A percentile compares a stretch with the other conserved stretches of the same genome.
phyloP scores from a whole-genome alignment of 2,797 vertebrate genomes.

The Orestias chungarensis region DNA sequence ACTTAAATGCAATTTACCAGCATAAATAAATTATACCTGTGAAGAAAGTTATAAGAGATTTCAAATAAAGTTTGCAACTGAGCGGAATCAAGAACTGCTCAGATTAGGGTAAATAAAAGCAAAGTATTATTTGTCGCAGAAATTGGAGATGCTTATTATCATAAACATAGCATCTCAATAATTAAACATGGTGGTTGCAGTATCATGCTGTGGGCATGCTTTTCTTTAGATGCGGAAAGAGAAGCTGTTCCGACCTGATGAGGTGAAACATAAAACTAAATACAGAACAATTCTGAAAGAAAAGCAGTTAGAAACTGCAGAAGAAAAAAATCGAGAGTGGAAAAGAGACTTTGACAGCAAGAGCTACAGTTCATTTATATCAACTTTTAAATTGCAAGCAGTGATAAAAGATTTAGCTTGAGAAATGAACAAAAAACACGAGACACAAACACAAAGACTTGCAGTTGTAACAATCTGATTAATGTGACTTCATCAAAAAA shows the following conservation, averaged over 20 bases:
- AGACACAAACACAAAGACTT: not conserved
- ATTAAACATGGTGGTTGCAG: not conserved
- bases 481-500: not conserved
- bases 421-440: not conserved
- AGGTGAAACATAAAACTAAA: not conserved
- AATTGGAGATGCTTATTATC: not conserved
- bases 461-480: not conserved
- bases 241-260: not conserved
- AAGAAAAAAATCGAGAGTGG: no score
- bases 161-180: not conserved
- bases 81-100: not conserved
- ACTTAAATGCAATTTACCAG: not conserved
- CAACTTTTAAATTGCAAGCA: not conserved
- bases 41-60: no score
- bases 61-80: no score
- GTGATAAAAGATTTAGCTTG: not conserved
- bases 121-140: not conserved
- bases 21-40: not conserved
- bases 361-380: no score
- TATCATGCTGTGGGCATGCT: not conserved
- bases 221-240: not conserved
- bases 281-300: not conserved
- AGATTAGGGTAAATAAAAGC: not conserved
- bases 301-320: not conserved
- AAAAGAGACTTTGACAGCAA: no score